These are phyloP conservation scores for Aricia artaxerxes DNA, from an alignment of 2,888 invertebrate genomes.

Conservation along the genomic window DNA sequence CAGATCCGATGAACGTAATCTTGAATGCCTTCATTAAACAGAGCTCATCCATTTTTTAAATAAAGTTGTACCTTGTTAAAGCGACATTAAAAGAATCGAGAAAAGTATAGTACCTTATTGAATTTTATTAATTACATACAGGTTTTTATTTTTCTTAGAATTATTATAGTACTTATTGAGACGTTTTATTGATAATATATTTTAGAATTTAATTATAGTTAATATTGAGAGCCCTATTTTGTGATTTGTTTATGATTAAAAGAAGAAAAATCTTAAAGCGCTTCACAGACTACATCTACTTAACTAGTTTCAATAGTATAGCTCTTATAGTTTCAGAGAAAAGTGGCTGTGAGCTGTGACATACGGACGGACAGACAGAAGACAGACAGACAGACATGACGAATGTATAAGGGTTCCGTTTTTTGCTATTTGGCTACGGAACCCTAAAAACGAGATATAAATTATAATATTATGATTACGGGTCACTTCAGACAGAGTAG, in stretches of 20 bases:
- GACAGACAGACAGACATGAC: too few species aligned
- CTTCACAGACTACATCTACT: too few species aligned
- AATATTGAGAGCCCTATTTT: neutral
- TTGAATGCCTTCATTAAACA: neutral
- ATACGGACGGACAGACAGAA: too few species aligned
- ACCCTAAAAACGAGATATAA: too few species aligned
- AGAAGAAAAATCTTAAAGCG: too few species aligned
- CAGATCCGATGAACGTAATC: slow-evolving; percentile 8
- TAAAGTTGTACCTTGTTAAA: neutral
- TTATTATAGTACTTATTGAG: neutral
- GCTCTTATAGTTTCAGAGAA: too few species aligned
- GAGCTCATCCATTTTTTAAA: neutral
- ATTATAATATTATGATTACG: too few species aligned
- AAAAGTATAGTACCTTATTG: neutral
- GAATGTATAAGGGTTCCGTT: too few species aligned
- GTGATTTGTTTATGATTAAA: neutral
- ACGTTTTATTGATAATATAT: neutral
- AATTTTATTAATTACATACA: neutral
- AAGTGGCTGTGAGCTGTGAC: too few species aligned
- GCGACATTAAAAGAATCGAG: neutral
- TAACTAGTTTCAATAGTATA: too few species aligned
- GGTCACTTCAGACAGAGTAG: too few species aligned
- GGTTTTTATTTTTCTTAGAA: neutral
- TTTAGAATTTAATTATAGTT: neutral
- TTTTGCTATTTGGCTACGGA: too few species aligned